phyloP scores from a whole-genome alignment of 2,113 vertebrate species.

The Nerophis lumbriciformis region DNA sequence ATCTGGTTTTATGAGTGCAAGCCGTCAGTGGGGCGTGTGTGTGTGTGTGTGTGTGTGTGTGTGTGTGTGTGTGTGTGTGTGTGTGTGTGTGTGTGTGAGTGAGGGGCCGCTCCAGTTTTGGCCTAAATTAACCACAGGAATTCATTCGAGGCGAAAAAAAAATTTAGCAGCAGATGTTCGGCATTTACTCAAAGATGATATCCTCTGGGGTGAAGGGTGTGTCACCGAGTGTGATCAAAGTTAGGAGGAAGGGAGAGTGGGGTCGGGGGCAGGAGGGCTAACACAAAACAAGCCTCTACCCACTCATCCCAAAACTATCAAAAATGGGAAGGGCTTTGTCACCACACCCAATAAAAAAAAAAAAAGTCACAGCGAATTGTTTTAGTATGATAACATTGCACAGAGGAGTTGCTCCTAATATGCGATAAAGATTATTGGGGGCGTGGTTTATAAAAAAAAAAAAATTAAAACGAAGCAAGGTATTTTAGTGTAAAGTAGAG shows the following conservation, averaged over 20 bases:
- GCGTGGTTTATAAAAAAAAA: not conserved
- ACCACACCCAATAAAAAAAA: constrained; percentile 35
- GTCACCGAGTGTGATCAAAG: constrained; percentile 3
- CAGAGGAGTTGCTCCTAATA: not conserved
- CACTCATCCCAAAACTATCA: not conserved
- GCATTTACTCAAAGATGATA: constrained; percentile 2
- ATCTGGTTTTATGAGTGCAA: constrained; percentile 24
- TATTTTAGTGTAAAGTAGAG: not conserved
- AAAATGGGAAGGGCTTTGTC: constrained; percentile 18
- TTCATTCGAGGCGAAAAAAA: not conserved
- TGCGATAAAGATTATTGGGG: constrained; percentile 1
- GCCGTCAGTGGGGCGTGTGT: constrained; percentile 13
- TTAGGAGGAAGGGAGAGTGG: not conserved
- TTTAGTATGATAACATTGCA: constrained; percentile 7
- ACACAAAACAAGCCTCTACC: constrained; percentile 1
- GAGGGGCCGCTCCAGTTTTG: constrained; percentile 4
- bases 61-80: not conserved
- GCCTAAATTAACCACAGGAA: constrained; percentile 17
- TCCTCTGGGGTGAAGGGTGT: constrained; percentile 10
- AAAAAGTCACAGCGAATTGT: constrained; percentile 16
- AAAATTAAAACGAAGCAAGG: not conserved
- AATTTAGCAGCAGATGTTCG: not conserved
- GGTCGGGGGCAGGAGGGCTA: not conserved
- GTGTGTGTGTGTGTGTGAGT: constrained; percentile 1
- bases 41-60: not conserved